Evolutionary conservation across 1,140 invertebrate species (phyloP).

Genomic region (Lepidurus packardi): DNA sequence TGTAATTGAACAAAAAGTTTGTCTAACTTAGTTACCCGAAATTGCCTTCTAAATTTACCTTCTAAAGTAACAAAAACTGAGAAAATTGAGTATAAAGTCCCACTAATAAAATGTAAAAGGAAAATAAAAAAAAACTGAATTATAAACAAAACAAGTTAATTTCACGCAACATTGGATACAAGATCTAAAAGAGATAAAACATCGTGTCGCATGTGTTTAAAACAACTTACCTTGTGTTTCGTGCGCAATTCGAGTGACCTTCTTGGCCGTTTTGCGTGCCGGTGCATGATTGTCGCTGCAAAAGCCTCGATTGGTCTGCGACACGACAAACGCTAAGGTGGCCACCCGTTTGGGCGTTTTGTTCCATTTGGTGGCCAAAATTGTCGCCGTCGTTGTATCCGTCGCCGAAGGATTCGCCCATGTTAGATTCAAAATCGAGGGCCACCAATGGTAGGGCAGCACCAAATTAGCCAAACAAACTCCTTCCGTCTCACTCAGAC

Average conservation of each 20-base stretch:
- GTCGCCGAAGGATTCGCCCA: constrained; percentile 35
- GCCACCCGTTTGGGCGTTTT: constrained; percentile 64
- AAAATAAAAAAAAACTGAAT: no score
- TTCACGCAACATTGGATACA: no score
- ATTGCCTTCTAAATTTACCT: no score
- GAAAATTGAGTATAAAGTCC: no score
- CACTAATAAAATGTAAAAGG: no score
- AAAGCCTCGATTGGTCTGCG: constrained; percentile 56
- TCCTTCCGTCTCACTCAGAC: constrained; percentile 78
- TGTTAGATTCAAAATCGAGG: constrained; percentile 51
- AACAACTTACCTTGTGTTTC: constrained; percentile 10
- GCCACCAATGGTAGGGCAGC: constrained; percentile 83
- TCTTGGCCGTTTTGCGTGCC: constrained; percentile 23
- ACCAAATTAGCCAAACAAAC: constrained; percentile 74
- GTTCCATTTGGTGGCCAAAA: constrained; percentile 40
- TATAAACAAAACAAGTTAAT: no score
- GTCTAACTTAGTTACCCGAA: no score
- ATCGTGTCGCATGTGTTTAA: background rate
- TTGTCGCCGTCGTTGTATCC: constrained; percentile 12
- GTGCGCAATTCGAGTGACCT: background rate
- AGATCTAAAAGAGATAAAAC: background rate
- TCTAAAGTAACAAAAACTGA: no score
- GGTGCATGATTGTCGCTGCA: constrained; percentile 38
- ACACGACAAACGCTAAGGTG: constrained; percentile 72
- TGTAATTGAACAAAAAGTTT: no score